A percentile compares a stretch with the other conserved stretches of the same genome.
phyloP scores from a whole-genome alignment of 2,888 invertebrate species.

The Dorcus parallelipipedus region DNA sequence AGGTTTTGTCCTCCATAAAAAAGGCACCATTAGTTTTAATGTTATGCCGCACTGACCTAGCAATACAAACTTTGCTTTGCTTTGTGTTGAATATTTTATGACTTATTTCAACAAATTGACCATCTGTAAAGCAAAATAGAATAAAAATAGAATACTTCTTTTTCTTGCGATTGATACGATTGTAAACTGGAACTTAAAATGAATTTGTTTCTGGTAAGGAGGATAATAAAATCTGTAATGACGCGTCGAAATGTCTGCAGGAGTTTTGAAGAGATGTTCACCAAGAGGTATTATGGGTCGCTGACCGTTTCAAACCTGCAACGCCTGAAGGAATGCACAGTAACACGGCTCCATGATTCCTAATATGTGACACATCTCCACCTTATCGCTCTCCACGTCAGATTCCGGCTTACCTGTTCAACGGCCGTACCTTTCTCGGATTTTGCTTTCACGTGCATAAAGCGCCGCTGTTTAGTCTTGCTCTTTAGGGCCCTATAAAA shows the following conservation, averaged over 20 bases:
- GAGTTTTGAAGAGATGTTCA: neutral
- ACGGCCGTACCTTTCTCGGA: neutral
- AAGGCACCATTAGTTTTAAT: no score
- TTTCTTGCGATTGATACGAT: no score
- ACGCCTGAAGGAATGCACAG: conserved; percentile 24
- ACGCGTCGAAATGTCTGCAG: neutral
- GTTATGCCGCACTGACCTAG: no score
- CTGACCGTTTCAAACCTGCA: conserved; percentile 27
- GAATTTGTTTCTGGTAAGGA: no score
- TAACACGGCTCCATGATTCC: conserved; percentile 4
- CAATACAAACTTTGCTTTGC: no score
- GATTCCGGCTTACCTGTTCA: neutral
- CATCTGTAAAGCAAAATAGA: no score
- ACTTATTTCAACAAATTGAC: no score
- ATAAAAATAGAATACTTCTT: no score
- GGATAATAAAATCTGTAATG: no score
- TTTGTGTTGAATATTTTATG: no score
- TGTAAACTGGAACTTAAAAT: no score
- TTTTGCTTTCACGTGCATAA: neutral
- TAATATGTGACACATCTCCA: neutral
- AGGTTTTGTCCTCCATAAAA: no score
- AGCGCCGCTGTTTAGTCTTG: neutral
- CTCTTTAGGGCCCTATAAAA: conserved; percentile 4
- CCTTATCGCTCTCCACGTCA: neutral
- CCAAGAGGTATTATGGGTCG: conserved; percentile 19